Conservation (phyloP, 2,797 vertebrate species). For the Pristis pectinata region DNA sequence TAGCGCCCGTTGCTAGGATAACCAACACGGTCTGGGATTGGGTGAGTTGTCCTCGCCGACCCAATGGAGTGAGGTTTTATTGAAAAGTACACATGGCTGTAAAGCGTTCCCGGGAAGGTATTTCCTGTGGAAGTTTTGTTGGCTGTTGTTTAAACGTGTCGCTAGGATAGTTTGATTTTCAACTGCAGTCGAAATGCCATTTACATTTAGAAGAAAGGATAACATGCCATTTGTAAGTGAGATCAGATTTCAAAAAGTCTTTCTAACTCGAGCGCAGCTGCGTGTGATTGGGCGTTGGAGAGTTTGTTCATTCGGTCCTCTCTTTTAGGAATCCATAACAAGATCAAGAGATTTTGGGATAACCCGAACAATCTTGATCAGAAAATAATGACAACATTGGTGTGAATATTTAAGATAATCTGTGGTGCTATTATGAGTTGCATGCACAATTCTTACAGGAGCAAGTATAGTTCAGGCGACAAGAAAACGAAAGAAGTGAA, state of each 20-base stretch:
- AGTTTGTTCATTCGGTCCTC: background rate
- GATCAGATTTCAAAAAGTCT: background rate
- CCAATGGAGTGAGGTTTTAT: background rate
- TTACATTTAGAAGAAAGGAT: constrained; percentile 2
- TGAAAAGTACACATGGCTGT: background rate
- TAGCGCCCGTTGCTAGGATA: background rate
- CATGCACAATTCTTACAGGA: too few relatives aligned
- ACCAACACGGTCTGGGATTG: background rate
- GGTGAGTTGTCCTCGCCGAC: background rate
- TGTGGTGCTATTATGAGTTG: background rate
- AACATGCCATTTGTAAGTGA: constrained; percentile 22
- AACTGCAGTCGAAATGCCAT: background rate
- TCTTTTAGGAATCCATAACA: background rate
- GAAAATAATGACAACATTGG: background rate
- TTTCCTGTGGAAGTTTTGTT: background rate
- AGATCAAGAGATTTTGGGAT: background rate
- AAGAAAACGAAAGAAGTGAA: too few relatives aligned
- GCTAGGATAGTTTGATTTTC: too few relatives aligned
- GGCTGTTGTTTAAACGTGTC: background rate
- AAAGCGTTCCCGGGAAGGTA: background rate
- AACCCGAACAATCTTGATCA: too few relatives aligned
- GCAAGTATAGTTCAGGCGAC: background rate
- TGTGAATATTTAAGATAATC: background rate
- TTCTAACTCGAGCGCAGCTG: background rate
- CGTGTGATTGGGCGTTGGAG: background rate